These are phyloP conservation scores for Hydropsyche tenuis DNA, from an alignment of 1,140 invertebrate species.

Conservation along the genomic window DNA sequence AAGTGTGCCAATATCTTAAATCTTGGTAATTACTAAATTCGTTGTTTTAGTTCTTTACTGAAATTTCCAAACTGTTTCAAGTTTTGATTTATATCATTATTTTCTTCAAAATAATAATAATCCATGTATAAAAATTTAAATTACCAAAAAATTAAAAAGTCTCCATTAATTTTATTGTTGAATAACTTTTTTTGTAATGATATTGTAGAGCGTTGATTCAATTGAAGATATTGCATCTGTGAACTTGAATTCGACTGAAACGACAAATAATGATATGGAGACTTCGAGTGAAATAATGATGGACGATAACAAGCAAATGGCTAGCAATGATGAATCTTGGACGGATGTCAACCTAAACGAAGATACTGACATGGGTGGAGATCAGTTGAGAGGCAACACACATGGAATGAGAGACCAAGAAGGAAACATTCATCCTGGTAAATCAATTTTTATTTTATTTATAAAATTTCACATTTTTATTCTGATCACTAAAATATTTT, in stretches of 20 bases:
- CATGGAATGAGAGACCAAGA: slow-evolving; percentile 59
- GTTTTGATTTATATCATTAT: too few species aligned
- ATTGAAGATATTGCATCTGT: slow-evolving; percentile 74
- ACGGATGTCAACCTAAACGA: slow-evolving; percentile 91
- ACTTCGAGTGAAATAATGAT: slow-evolving; percentile 69
- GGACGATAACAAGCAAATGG: slow-evolving; percentile 73
- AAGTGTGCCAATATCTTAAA: too few species aligned
- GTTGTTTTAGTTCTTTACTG: too few species aligned
- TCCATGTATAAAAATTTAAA: too few species aligned
- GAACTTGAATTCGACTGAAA: slow-evolving; percentile 71
- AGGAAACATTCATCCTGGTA: slow-evolving; percentile 49
- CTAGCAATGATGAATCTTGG: slow-evolving; percentile 82
- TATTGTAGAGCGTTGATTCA: slow-evolving; percentile 76
- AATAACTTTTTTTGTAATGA: not conserved
- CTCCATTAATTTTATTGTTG: too few species aligned
- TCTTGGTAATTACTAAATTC: too few species aligned
- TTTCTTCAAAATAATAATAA: too few species aligned
- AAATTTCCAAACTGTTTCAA: too few species aligned
- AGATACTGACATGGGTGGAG: slow-evolving; percentile 58
- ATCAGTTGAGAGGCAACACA: slow-evolving; percentile 43
- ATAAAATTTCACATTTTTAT: slow-evolving; percentile 1
- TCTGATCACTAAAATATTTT: slow-evolving; percentile 6
- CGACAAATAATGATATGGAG: slow-evolving; percentile 70
- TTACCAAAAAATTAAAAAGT: too few species aligned
- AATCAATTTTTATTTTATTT: not conserved